phyloP scores from a whole-genome alignment of 2,888 invertebrate genomes.

The Lingula anatina region DNA sequence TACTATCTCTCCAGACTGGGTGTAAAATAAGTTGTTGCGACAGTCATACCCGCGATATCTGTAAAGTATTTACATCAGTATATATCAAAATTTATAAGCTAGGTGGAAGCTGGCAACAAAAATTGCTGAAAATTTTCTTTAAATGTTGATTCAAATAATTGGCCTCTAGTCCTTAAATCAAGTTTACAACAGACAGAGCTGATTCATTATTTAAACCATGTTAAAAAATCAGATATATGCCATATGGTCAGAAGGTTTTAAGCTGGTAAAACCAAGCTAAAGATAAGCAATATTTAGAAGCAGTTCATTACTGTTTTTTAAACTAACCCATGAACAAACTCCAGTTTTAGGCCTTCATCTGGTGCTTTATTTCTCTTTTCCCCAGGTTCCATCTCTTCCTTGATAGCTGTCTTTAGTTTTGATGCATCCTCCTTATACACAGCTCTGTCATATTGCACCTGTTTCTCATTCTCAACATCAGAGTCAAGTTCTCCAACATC shows the following conservation, averaged over 20 bases:
- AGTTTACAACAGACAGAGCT: too few species aligned
- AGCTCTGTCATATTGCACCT: constrained; percentile 39
- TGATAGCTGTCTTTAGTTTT: constrained; percentile 33
- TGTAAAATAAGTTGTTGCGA: constrained; percentile 52
- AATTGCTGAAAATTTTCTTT: too few species aligned
- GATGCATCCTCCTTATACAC: constrained; percentile 44
- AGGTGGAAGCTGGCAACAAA: too few species aligned
- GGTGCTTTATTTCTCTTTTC: constrained; percentile 45
- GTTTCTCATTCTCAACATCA: constrained; percentile 51
- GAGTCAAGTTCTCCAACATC: constrained; percentile 49
- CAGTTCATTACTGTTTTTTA: too few species aligned
- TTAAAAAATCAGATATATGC: too few species aligned
- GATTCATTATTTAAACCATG: too few species aligned
- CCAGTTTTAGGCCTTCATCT: constrained; percentile 40
- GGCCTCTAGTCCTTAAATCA: too few species aligned
- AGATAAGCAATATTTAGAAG: too few species aligned
- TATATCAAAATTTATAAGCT: background rate
- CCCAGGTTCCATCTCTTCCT: constrained; percentile 36
- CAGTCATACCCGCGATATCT: constrained; percentile 55
- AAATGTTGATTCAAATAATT: too few species aligned
- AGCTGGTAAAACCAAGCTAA: too few species aligned
- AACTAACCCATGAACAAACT: constrained; percentile 50
- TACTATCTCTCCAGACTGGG: constrained; percentile 48
- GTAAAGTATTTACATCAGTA: constrained; percentile 6
- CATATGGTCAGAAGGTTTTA: too few species aligned